A percentile compares a stretch with the other conserved stretches of the same genome.
Conservation (phyloP, 2,888 invertebrate genomes). For the Venustoraphidia nigricollis region DNA sequence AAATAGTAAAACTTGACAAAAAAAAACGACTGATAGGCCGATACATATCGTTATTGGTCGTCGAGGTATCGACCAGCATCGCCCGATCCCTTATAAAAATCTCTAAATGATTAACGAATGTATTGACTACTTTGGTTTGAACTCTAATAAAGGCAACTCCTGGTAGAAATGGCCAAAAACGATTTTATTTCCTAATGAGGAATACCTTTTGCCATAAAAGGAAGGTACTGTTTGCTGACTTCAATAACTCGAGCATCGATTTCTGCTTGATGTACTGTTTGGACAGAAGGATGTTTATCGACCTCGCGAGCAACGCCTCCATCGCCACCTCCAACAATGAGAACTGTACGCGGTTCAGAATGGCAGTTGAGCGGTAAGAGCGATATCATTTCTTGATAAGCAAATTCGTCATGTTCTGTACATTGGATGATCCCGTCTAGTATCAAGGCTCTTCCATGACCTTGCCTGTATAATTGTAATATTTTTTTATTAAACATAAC, state of each 20-base stretch:
- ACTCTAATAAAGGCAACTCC: too few species aligned
- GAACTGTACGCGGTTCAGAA: constrained; percentile 74
- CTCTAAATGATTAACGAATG: too few species aligned
- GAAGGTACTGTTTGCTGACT: constrained; percentile 75
- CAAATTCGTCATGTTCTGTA: constrained; percentile 88
- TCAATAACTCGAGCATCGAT: constrained; percentile 88
- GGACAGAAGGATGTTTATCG: constrained; percentile 78
- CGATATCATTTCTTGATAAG: constrained; percentile 97
- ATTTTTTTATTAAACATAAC: too few species aligned
- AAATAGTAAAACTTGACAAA: too few species aligned
- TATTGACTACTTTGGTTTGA: too few species aligned
- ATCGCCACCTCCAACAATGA: constrained; percentile 96
- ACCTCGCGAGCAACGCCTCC: constrained; percentile 96
- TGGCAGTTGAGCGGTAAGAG: constrained; percentile 87
- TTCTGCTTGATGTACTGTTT: constrained; percentile 78
- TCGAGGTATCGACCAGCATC: too few species aligned
- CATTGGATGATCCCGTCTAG: constrained; percentile 96
- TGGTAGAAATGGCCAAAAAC: too few species aligned
- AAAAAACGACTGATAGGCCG: too few species aligned
- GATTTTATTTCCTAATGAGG: too few species aligned
- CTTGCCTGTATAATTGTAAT: constrained; percentile 33
- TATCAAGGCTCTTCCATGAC: constrained; percentile 74
- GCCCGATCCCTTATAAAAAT: too few species aligned
- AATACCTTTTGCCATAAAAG: constrained; percentile 60
- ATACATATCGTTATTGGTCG: too few species aligned